Percentiles rank a stretch among this genome's conserved stretches.
These are phyloP conservation scores for pig (Sus scrofa) DNA, from an alignment of 2,113 vertebrate genomes.

Conservation along the genomic window DNA sequence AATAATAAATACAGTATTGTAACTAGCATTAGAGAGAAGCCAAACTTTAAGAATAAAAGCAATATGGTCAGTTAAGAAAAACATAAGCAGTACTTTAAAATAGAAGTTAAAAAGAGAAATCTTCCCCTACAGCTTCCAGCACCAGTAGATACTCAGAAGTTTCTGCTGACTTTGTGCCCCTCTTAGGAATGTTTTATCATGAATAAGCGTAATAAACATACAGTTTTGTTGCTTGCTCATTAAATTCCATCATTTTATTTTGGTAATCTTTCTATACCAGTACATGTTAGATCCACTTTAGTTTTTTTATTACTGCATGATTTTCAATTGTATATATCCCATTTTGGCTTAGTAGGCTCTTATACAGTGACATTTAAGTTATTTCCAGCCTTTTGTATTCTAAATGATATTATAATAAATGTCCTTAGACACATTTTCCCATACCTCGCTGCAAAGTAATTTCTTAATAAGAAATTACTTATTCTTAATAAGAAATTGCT, in stretches of 20 bases:
- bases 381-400: slow-evolving; percentile 50
- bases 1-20: neutral
- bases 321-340: neutral
- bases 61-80: slow-evolving; percentile 30
- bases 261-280: neutral
- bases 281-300: no score
- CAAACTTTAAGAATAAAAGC: slow-evolving; percentile 25
- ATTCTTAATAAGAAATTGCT: no score
- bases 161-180: neutral
- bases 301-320: neutral
- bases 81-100: neutral
- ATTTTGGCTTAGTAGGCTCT: neutral
- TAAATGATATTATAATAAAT: neutral
- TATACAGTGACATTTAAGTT: neutral
- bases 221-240: neutral
- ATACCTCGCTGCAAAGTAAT: slow-evolving; percentile 25
- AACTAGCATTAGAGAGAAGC: slow-evolving; percentile 12
- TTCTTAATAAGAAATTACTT: neutral
- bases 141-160: neutral
- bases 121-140: neutral
- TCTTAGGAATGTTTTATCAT: slow-evolving; percentile 31
- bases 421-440: neutral
- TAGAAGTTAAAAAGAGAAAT: neutral
- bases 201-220: neutral
- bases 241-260: slow-evolving; percentile 48